Evolutionary conservation across 1,140 invertebrate species (phyloP).

Genomic region (Formica exsecta): DNA sequence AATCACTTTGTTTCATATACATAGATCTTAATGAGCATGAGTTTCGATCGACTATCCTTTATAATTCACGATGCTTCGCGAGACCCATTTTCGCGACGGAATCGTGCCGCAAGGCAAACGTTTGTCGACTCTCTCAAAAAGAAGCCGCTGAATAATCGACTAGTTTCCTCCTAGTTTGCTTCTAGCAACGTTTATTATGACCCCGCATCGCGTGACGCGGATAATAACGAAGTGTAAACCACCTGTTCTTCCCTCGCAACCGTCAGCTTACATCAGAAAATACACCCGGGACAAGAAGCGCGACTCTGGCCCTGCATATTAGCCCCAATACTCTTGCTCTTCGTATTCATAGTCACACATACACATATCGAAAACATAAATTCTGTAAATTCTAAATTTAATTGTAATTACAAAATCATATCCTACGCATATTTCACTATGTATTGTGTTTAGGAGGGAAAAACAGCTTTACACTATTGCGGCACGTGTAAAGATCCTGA

Average conservation of each 20-base stretch:
- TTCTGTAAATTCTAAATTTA: background rate
- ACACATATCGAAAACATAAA: background rate
- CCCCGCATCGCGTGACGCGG: slow-evolving; percentile 77
- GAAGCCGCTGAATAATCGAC: slow-evolving; percentile 62
- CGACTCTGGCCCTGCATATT: slow-evolving; percentile 57
- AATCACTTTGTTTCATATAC: background rate
- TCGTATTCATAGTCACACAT: too few relatives aligned
- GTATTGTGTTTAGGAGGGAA: slow-evolving; percentile 88
- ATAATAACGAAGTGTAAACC: slow-evolving; percentile 81
- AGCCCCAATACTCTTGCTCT: background rate
- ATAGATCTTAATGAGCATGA: background rate
- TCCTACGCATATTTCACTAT: background rate
- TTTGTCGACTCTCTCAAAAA: slow-evolving; percentile 15
- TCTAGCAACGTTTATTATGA: slow-evolving; percentile 45
- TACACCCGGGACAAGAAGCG: slow-evolving; percentile 59
- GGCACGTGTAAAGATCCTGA: slow-evolving; percentile 89
- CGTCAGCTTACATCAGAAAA: slow-evolving; percentile 56
- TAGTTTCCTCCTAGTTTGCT: slow-evolving; percentile 59
- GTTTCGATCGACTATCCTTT: background rate
- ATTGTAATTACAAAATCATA: background rate
- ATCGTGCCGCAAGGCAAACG: slow-evolving; percentile 20
- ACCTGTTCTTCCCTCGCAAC: slow-evolving; percentile 78
- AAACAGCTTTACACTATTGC: slow-evolving; percentile 94
- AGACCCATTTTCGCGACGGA: slow-evolving; percentile 15
- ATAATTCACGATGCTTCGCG: background rate